Percentiles rank a stretch among this genome's conserved stretches.
These are phyloP conservation scores for Drosophila ercepeae DNA, from an alignment of 1,140 invertebrate species.

Conservation along the genomic window DNA sequence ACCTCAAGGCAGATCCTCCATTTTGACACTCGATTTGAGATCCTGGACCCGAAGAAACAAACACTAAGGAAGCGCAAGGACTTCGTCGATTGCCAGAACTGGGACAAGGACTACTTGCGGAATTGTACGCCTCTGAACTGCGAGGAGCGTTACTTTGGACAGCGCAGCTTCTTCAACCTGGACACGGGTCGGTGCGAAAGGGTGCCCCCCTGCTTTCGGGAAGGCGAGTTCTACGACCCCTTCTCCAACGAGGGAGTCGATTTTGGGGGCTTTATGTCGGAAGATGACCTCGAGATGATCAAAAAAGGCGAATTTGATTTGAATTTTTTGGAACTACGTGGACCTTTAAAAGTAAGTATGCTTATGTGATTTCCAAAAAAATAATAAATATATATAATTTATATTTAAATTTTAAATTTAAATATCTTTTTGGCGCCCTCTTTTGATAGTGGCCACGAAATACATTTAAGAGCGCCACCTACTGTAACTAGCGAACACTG, in stretches of 20 bases:
- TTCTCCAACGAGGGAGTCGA: constrained; percentile 63
- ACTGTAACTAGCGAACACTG: not conserved
- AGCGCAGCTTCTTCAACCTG: constrained; percentile 66
- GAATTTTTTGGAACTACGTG: constrained; percentile 46
- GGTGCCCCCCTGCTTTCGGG: constrained; percentile 13
- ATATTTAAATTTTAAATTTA: not conserved
- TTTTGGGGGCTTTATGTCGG: constrained; percentile 42
- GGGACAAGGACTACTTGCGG: constrained; percentile 68
- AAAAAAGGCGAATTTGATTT: constrained; percentile 49
- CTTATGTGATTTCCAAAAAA: not conserved
- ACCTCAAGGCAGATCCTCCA: constrained; percentile 43
- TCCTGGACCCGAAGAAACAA: constrained; percentile 54
- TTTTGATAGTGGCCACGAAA: not conserved
- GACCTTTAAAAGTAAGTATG: constrained; percentile 12
- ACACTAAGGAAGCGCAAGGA: constrained; percentile 44
- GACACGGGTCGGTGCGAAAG: constrained; percentile 54
- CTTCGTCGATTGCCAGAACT: constrained; percentile 65
- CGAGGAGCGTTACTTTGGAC: constrained; percentile 76
- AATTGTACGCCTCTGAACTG: constrained; percentile 74
- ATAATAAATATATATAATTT: too few relatives aligned
- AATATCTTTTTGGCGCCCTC: not conserved
- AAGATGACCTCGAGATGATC: constrained; percentile 51
- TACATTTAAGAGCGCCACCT: not conserved
- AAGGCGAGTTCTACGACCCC: constrained; percentile 53
- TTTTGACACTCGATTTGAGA: constrained; percentile 72